Evolutionary conservation across 2,888 invertebrate genomes (phyloP).

Genomic region (Bellardia bayeri): DNA sequence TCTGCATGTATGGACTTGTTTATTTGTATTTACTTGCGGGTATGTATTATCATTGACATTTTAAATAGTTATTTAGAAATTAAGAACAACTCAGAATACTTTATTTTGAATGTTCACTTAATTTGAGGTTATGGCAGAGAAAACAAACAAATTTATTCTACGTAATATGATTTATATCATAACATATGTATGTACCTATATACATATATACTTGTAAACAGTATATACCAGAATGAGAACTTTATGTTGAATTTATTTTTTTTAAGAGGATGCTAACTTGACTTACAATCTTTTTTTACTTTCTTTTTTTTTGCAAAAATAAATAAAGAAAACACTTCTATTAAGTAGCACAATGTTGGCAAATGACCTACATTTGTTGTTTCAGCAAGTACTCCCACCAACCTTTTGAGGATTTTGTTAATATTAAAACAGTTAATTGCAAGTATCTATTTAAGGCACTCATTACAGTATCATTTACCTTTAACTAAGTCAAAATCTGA

Average conservation of each 20-base stretch:
- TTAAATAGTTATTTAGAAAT: constrained; percentile 52
- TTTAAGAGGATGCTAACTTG: not conserved
- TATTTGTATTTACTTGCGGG: not conserved
- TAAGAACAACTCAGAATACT: constrained; percentile 19
- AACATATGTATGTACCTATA: no score
- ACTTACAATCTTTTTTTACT: not conserved
- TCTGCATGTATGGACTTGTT: not conserved
- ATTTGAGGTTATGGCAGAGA: constrained; percentile 16
- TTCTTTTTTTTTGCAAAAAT: not conserved
- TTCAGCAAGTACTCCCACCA: not conserved
- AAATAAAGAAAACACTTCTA: not conserved
- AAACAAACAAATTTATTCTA: not conserved
- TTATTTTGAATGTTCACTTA: constrained; percentile 29
- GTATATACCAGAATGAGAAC: no score
- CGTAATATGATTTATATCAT: not conserved
- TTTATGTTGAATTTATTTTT: not conserved
- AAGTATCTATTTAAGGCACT: not conserved
- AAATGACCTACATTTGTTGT: not conserved
- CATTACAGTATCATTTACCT: constrained; percentile 3
- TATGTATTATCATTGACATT: constrained; percentile 30
- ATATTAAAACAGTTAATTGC: not conserved
- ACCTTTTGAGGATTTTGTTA: not conserved
- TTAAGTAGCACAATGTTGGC: not conserved
- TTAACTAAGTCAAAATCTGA: constrained; percentile 11
- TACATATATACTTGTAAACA: no score